phyloP scores from a whole-genome alignment of 2,113 vertebrate genomes.

The Sylvia atricapilla region DNA sequence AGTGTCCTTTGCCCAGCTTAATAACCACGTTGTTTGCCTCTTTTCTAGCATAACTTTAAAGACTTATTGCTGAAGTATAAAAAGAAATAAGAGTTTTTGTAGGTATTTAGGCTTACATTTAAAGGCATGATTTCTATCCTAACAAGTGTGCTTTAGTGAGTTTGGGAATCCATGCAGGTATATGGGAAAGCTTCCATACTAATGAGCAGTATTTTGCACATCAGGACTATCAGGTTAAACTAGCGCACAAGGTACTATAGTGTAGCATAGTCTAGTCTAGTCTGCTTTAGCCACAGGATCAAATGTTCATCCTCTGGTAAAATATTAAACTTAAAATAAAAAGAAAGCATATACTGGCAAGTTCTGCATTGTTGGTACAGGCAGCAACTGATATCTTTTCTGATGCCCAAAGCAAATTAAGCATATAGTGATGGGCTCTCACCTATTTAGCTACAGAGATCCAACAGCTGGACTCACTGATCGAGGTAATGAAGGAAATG shows the following conservation, averaged over 20 bases:
- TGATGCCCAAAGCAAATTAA: neutral
- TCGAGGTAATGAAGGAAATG: neutral
- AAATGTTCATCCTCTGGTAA: neutral
- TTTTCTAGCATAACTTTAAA: neutral
- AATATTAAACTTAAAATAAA: neutral
- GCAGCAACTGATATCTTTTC: neutral
- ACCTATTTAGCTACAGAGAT: neutral
- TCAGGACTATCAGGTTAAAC: neutral
- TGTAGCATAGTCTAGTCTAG: neutral
- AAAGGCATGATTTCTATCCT: neutral
- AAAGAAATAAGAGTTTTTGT: neutral
- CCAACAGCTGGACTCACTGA: neutral
- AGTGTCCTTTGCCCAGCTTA: neutral
- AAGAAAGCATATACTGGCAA: neutral
- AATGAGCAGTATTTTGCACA: neutral
- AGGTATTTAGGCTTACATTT: neutral
- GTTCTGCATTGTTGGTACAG: neutral
- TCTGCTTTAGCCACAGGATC: neutral
- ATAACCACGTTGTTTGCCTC: accelerated
- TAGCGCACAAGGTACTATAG: accelerated
- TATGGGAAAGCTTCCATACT: neutral
- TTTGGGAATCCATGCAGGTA: neutral
- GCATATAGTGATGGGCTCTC: neutral
- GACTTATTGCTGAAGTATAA: neutral
- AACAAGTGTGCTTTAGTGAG: neutral